Conservation (phyloP, 2,113 vertebrate genomes). For the Boleophthalmus pectinirostris region DNA sequence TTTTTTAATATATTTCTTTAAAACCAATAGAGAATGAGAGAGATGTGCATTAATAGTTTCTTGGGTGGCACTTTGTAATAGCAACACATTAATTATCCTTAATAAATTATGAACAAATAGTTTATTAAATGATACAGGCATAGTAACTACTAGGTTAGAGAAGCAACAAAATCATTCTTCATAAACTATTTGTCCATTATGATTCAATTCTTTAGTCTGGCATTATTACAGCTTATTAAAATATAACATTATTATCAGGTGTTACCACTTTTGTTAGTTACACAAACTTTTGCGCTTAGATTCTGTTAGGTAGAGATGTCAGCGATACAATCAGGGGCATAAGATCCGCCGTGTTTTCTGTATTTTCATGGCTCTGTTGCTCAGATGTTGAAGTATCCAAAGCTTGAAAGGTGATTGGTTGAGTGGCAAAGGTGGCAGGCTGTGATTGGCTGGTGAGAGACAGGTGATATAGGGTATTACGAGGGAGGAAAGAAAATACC, state of each 20-base stretch:
- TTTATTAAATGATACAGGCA: too few species aligned
- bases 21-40: constrained; percentile 15
- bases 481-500: background rate
- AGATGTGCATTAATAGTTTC: background rate
- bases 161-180: too few species aligned
- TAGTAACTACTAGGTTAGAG: too few species aligned
- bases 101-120: too few species aligned
- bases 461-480: background rate
- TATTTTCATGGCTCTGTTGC: too few species aligned
- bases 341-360: background rate
- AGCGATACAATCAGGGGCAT: background rate
- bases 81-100: too few species aligned
- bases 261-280: background rate
- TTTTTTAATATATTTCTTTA: background rate
- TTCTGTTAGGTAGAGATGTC: background rate
- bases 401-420: background rate
- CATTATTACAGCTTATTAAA: too few species aligned
- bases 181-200: too few species aligned
- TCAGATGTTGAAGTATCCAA: background rate
- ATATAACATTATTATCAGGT: too few species aligned
- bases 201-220: too few species aligned
- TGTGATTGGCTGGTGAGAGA: background rate
- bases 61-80: too few species aligned
- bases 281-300: background rate
- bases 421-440: background rate